Conservation (phyloP, 1,140 invertebrate genomes). For the Sycophila sp. region DNA sequence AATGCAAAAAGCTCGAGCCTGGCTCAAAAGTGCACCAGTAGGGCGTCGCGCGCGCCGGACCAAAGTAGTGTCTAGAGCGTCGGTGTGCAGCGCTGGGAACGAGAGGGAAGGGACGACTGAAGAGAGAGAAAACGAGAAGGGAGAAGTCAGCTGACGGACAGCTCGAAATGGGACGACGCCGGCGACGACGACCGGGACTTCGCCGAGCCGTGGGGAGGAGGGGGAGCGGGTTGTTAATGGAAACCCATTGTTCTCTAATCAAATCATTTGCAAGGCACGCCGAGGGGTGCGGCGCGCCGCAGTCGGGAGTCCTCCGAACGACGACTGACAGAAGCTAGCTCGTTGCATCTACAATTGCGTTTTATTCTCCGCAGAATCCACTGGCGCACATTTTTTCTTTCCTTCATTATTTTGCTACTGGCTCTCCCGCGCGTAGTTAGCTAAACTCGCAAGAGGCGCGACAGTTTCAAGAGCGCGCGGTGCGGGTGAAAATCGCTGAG, state of each 20-base stretch:
- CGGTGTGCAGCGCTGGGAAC: too few relatives aligned
- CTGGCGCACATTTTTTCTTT: too few relatives aligned
- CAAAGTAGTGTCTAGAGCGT: too few relatives aligned
- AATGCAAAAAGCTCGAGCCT: conserved; percentile 2
- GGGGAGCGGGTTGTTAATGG: conserved; percentile 54
- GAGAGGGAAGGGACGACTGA: neutral
- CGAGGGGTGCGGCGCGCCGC: neutral
- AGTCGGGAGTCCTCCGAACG: conserved; percentile 8
- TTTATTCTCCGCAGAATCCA: too few relatives aligned
- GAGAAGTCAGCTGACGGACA: conserved; percentile 54
- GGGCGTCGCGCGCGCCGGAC: neutral
- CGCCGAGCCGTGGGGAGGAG: neutral
- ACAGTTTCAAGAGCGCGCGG: too few relatives aligned
- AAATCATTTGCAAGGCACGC: conserved; percentile 56
- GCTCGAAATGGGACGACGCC: conserved; percentile 31
- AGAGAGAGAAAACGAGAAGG: conserved; percentile 2
- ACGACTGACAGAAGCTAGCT: conserved; percentile 12
- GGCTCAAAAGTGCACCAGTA: neutral
- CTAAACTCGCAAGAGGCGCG: too few relatives aligned
- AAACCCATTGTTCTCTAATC: conserved; percentile 63
- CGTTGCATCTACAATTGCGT: neutral
- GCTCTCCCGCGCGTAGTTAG: too few relatives aligned
- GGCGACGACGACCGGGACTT: conserved; percentile 12
- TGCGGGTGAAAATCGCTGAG: too few relatives aligned
- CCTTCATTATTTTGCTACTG: too few relatives aligned